Evolutionary conservation across 2,113 vertebrate genomes (phyloP).

Genomic region (Motacilla alba): DNA sequence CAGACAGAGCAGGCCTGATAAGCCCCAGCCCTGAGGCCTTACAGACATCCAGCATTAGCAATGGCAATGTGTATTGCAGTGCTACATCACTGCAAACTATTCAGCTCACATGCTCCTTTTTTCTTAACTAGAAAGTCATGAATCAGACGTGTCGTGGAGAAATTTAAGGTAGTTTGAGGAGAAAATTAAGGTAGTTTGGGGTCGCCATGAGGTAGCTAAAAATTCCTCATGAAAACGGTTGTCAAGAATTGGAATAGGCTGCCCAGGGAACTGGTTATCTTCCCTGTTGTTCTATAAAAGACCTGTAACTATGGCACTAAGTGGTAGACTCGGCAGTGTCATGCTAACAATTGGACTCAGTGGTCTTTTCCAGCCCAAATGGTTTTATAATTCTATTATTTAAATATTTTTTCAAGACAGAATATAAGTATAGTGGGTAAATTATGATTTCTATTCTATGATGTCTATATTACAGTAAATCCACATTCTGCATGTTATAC

Average conservation of each 20-base stretch:
- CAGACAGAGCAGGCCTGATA: background rate
- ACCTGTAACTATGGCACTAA: background rate
- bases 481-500: background rate
- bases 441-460: background rate
- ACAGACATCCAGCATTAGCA: background rate
- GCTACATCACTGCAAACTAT: background rate
- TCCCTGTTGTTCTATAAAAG: background rate
- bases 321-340: background rate
- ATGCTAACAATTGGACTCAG: background rate
- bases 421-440: background rate
- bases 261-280: background rate
- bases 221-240: fast-evolving
- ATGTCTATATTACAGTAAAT: background rate
- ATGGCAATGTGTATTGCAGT: background rate
- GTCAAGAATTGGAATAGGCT: background rate
- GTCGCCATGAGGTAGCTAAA: background rate
- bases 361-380: background rate
- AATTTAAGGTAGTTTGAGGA: background rate
- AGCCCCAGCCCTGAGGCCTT: background rate
- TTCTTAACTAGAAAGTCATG: background rate
- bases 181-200: background rate
- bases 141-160: fast-evolving
- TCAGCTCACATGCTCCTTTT: background rate
- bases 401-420: background rate
- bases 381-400: background rate